These are phyloP conservation scores for Tragulus kanchil DNA, from an alignment of 2,113 vertebrate species.

Conservation along the genomic window DNA sequence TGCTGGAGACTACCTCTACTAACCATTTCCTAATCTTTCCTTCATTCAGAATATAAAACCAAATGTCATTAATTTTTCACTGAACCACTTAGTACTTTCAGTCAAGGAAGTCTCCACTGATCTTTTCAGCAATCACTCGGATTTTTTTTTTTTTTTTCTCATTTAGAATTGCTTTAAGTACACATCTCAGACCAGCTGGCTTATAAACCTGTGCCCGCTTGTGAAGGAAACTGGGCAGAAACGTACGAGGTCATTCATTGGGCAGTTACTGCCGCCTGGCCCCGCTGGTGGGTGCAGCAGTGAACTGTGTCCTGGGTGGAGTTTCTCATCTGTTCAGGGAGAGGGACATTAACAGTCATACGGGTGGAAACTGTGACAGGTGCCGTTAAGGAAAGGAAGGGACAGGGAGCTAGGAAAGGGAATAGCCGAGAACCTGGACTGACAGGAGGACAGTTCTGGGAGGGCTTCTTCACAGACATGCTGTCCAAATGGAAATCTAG, in stretches of 20 bases:
- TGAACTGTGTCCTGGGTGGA: background rate
- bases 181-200: background rate
- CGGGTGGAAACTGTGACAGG: background rate
- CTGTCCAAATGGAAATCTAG: background rate
- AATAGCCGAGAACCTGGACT: background rate
- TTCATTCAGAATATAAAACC: constrained; percentile 44
- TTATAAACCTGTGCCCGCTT: background rate
- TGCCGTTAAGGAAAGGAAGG: background rate
- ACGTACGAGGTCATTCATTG: background rate
- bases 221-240: background rate
- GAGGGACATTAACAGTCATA: background rate
- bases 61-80: constrained; percentile 8
- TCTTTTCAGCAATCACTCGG: background rate
- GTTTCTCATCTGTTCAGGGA: background rate
- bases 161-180: constrained; percentile 23
- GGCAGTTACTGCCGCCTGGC: background rate
- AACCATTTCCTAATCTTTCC: constrained; percentile 59
- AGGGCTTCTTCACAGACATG: background rate
- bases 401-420: background rate
- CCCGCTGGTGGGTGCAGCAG: background rate
- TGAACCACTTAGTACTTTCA: background rate
- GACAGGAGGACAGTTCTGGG: background rate
- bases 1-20: constrained; percentile 70
- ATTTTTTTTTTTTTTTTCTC: background rate
- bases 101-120: background rate